Conservation (phyloP, 2,797 vertebrate species). For the Scomberomorus guttatus region DNA sequence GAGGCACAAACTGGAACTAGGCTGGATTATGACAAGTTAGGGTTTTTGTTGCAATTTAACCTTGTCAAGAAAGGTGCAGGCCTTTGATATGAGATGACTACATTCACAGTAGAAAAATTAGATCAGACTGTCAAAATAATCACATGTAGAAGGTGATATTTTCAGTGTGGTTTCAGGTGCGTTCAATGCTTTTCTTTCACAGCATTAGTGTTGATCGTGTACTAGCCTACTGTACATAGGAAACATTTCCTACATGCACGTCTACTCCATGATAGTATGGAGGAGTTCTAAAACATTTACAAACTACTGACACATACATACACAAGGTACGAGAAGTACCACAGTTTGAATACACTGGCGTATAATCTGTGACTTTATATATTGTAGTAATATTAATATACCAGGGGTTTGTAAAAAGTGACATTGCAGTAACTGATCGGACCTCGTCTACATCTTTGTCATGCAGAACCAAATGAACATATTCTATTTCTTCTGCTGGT, state of each 20-base stretch:
- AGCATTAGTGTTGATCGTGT: slow-evolving; percentile 53
- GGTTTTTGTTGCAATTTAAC: slow-evolving; percentile 21
- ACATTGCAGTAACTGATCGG: slow-evolving; percentile 51
- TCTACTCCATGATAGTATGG: slow-evolving; percentile 74
- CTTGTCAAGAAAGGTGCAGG: slow-evolving; percentile 2
- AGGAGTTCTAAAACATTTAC: slow-evolving; percentile 74
- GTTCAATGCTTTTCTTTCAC: slow-evolving; percentile 57
- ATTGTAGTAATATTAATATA: slow-evolving; percentile 51
- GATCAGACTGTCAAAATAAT: slow-evolving; percentile 47
- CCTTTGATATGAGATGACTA: slow-evolving; percentile 12
- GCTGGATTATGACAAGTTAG: slow-evolving; percentile 30
- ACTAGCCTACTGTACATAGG: slow-evolving; percentile 50
- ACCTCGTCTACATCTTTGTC: slow-evolving; percentile 41
- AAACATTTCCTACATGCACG: slow-evolving; percentile 68
- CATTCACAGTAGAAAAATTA: slow-evolving; percentile 66
- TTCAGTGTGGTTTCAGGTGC: slow-evolving; percentile 46
- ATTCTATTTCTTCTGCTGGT: slow-evolving; percentile 52
- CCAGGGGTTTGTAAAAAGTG: slow-evolving; percentile 56
- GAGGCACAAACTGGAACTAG: slow-evolving; percentile 2
- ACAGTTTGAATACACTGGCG: slow-evolving; percentile 48
- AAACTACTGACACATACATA: slow-evolving; percentile 68
- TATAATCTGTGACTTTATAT: slow-evolving; percentile 61
- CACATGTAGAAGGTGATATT: slow-evolving; percentile 44
- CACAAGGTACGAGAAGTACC: slow-evolving; percentile 55
- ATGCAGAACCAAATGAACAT: slow-evolving; percentile 58